Evolutionary conservation across 2,888 invertebrate genomes (phyloP), one percentile per base, ranked within the genome.

Genomic region (Habrosyne pyritoides): DNA sequence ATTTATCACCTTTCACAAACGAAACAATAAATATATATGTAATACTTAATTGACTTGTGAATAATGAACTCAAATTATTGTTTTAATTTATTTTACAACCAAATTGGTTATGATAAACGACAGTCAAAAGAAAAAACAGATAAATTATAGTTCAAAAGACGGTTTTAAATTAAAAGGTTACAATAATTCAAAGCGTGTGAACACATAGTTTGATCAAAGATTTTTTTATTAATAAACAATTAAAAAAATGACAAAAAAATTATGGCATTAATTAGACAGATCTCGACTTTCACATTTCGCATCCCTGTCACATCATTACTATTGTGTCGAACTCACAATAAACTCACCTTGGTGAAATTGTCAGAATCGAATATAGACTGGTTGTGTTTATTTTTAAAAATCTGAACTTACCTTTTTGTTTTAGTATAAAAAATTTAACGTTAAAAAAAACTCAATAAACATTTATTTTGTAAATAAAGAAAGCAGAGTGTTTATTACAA

Each of bases 241-340:
- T 6, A 42, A 42, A 8, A 18, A 42, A 42, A 42, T 18, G 24
- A 56, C 59, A 62, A 66, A 66, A 62, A 60, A n/a, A n/a, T n/a
- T n/a, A n/a, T n/a, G n/a, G 55, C 55, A 67, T 71, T 71, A 69
- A 75, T 77, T 69, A 65, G 64, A 59, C 54, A 66, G 59, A 67
- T 57, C 58, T 63, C 60, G 57, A 83, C 86, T 88, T 89, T 87
- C 87, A 83, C 84, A 81, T 81, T 79, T 79, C 73, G 61, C 78
- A 80, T 81, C 82, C 76, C 79, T 79, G 62, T 14, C 50, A n/a
- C 30, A n/a, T 18, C 28, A 12, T 47, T 82, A 87, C 87, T 75
- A 72, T 18, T 49, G 61, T 10, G 75, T 30, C 10, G 7, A n/a
- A 81, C 82, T 84, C 87, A 84, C 83, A 60, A 21, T 3, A 21